Evolutionary conservation across 2,797 vertebrate genomes (phyloP), one percentile per base, ranked within the genome.

Genomic region (Fistularia commersonii): DNA sequence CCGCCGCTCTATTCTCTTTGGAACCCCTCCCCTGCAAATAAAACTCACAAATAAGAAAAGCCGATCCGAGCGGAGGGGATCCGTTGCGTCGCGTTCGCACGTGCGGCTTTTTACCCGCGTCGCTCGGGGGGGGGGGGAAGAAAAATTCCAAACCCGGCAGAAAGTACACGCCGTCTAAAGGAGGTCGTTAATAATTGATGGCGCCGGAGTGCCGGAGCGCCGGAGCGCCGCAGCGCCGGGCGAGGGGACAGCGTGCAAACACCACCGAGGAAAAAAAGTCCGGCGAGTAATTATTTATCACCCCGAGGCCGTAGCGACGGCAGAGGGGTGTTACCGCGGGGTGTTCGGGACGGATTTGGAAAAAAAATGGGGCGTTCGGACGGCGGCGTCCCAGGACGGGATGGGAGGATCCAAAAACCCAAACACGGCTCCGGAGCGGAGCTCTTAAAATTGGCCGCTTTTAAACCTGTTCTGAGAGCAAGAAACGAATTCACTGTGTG

Each of bases 251-350:
- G 70, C 80, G 55, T 70, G 72, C 73, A 82, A 84, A 86, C 80
- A 80, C 64, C 51, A 42, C 57, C 40, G 54, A 76, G 72, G 59
- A 76, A 50, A 81, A 84, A 64, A 62, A 54, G 68, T 72, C 65
- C 34, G 39, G 54, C 52, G 11, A 79, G 87, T 66, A 89, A 90
- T 91, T 87, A 90, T 91, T 89, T 77, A 90, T 89, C 71, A 83
- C 78, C 74, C 54, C n/a, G 1, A 43, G 77, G 73, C 77, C 48
- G 46, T 5, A 32, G 69, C 63, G 14, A 46, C 31, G 54, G 50
- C 70, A 61, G 51, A 51, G 51, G 44, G 49, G 61, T 69, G 76
- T 76, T 45, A 13, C 51, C 46, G 54, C 43, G n/a, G n/a, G n/a
- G n/a, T n/a, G n/a, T n/a, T n/a, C n/a, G n/a, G n/a, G n/a, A n/a